Evolutionary conservation across 64 coral and sea anemone species (phyloP).

Genomic region (Trachythela sp.): DNA sequence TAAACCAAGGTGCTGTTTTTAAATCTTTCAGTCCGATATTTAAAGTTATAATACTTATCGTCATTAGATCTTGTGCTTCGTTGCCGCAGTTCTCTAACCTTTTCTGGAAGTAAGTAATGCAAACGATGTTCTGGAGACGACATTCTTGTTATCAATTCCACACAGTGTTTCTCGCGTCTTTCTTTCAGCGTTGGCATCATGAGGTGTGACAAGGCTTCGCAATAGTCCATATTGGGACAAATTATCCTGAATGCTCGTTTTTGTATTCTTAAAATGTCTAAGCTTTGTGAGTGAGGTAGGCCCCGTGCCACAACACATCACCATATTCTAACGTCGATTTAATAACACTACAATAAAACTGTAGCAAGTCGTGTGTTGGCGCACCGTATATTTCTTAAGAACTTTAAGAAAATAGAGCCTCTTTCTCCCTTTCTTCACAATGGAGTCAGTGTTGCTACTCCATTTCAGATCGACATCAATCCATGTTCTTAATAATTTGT

Average conservation of each 20-base stretch:
- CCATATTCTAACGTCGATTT: neutral
- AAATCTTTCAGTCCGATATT: no score
- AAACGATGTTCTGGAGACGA: neutral
- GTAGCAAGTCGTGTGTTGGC: neutral
- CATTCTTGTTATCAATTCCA: neutral
- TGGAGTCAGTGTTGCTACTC: neutral
- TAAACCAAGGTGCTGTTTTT: no score
- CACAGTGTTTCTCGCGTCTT: neutral
- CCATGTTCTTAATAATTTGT: conserved; percentile 16
- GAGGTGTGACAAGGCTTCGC: neutral
- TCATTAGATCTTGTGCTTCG: neutral
- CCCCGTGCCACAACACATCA: neutral
- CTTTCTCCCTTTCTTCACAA: conserved; percentile 9
- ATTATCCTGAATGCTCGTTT: neutral
- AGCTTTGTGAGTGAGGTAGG: no score
- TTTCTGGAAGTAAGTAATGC: neutral
- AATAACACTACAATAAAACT: neutral
- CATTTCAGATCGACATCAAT: neutral
- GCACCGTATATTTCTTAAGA: neutral
- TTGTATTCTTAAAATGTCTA: neutral
- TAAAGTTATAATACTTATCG: neutral
- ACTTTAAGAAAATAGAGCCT: neutral
- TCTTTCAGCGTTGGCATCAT: neutral
- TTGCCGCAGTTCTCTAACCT: neutral
- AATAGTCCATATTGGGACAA: neutral